phyloP scores from a whole-genome alignment of 2,797 vertebrate genomes.

The Coccyzus lansbergi region DNA sequence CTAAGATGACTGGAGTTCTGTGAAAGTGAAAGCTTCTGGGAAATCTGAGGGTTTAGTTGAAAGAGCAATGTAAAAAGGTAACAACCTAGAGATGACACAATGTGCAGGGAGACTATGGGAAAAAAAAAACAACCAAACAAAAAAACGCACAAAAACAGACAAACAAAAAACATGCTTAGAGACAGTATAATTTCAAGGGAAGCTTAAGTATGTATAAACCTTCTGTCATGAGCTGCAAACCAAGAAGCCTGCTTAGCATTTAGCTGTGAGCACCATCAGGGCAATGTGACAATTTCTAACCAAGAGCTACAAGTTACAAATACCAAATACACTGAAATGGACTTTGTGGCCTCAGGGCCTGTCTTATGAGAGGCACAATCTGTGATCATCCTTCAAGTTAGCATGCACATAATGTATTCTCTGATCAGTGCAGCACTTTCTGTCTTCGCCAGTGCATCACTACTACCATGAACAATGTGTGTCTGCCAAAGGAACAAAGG shows the following conservation, averaged over 20 bases:
- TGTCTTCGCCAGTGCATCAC: constrained; percentile 19
- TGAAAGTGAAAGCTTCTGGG: constrained; percentile 33
- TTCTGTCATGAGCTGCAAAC: background rate
- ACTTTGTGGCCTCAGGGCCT: constrained; percentile 44
- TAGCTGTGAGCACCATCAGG: background rate
- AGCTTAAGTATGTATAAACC: background rate
- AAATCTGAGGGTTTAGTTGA: constrained; percentile 24
- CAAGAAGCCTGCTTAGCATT: background rate
- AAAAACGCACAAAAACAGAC: background rate
- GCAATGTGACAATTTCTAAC: constrained; percentile 7
- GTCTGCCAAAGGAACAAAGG: constrained; percentile 40
- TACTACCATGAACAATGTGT: background rate
- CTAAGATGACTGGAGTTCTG: constrained; percentile 4
- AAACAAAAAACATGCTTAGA: background rate
- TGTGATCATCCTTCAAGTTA: constrained; percentile 54
- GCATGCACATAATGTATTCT: constrained; percentile 34
- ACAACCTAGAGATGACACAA: constrained; percentile 1
- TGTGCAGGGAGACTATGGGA: background rate
- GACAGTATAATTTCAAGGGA: background rate
- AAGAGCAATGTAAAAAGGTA: background rate
- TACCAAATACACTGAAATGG: constrained; percentile 29
- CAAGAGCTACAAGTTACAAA: constrained; percentile 21
- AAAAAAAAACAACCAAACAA: too few relatives aligned
- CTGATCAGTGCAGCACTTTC: constrained; percentile 42
- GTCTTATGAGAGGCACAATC: constrained; percentile 32